Evolutionary conservation across 2,888 invertebrate species (phyloP), one percentile per base, ranked within the genome.

Genomic region (Pterostichus madidus): DNA sequence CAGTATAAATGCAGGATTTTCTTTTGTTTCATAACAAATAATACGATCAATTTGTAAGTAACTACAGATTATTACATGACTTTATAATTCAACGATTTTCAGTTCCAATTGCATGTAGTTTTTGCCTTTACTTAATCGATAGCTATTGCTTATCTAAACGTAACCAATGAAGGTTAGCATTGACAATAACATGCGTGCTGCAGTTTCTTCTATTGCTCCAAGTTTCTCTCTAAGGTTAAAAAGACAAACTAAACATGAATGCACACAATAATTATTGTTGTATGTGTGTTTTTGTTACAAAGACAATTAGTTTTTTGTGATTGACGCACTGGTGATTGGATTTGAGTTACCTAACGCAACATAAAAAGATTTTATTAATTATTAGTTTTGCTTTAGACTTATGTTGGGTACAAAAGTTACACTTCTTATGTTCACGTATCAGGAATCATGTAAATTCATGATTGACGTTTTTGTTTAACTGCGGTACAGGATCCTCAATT

Each of bases 251-350:
- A 24, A 35, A 80, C 80, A 80, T 71, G 79, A 64, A 31, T 68
- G 79, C 68, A 79, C 79, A 79, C 68, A 79, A 80, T 80, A 80
- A 80, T 80, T 80, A 80, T 71, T 35, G 53, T 80, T 80, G 71
- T 80, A 71, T 32, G 13, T 53, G 61, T 64, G 24, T 39, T 61
- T 79, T 77, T 59, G 44, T 32, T 44, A 61, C 78, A 49, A 17
- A 61, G 13, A 71, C 71, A 80, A 80, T 80, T 80, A 71, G 17
- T 32, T 80, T 80, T 80, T 80, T 80, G 79, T 71, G 71, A 80
- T 35, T 80, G 71, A 71, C 71, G 77, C 56, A 80, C 31, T 78
- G 46, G 39, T 49, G 52, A 75, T 52, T 75, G 75, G 73, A 73
- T 73, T 73, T 13, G 35, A 8, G 35, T 31, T 68, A 32, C 10